Conservation (phyloP, 2,888 invertebrate species). For the Zele albiditarsus region DNA sequence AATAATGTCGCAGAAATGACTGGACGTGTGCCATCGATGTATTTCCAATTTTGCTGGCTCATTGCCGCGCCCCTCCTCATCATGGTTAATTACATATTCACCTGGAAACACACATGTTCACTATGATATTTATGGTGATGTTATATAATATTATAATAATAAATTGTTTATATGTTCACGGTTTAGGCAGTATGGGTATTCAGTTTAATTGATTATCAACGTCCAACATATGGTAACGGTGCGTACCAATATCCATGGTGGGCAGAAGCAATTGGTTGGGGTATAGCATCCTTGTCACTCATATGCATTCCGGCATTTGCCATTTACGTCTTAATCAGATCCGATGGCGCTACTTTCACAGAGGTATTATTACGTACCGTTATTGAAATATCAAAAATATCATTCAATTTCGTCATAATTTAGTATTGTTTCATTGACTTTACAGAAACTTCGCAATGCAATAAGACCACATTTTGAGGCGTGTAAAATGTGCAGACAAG, state of each 20-base stretch:
- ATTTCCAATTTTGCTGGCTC: constrained; percentile 91
- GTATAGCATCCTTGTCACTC: constrained; percentile 86
- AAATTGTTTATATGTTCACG: constrained; percentile 5
- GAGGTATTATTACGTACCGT: constrained; percentile 76
- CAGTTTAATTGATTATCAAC: constrained; percentile 89
- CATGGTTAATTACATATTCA: constrained; percentile 72
- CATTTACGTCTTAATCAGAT: constrained; percentile 80
- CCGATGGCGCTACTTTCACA: constrained; percentile 81
- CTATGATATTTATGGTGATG: no score
- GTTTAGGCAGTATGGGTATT: constrained; percentile 89
- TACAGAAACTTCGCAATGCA: constrained; percentile 85
- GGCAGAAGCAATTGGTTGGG: constrained; percentile 91
- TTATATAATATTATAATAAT: constrained; percentile 12
- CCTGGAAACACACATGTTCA: no score
- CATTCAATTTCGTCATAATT: constrained; percentile 6
- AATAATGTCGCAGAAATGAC: constrained; percentile 93
- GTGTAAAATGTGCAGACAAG: constrained; percentile 83
- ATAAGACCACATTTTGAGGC: constrained; percentile 85
- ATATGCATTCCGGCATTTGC: constrained; percentile 90
- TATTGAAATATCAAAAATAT: background rate
- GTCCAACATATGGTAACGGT: constrained; percentile 88
- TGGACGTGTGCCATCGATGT: constrained; percentile 84
- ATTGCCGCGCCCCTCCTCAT: constrained; percentile 86
- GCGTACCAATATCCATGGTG: constrained; percentile 86
- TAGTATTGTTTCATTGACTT: constrained; percentile 52